phyloP scores from a whole-genome alignment of 1,140 invertebrate species.

The Oreohelix idahoensis region DNA sequence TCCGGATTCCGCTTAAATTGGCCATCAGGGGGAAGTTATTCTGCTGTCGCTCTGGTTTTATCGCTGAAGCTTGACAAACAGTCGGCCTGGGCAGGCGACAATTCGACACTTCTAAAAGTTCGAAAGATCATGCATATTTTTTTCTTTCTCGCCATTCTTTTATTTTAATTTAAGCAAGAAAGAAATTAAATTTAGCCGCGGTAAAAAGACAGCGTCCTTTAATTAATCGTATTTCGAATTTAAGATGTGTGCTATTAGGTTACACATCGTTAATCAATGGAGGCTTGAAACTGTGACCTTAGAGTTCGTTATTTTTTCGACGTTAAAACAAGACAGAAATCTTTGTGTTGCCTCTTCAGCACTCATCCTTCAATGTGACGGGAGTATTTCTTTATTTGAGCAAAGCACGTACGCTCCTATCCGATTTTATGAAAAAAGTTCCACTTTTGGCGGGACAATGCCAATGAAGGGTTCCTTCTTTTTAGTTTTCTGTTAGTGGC shows the following conservation, averaged over 20 bases:
- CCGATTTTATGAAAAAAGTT: too few species aligned
- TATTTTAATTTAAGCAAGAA: background rate
- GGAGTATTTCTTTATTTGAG: too few species aligned
- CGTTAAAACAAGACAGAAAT: too few species aligned
- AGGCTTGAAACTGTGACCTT: constrained; percentile 88
- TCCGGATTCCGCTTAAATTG: constrained; percentile 11
- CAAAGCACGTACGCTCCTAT: too few species aligned
- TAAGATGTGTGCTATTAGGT: constrained; percentile 16
- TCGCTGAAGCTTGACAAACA: background rate
- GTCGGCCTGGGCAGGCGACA: background rate
- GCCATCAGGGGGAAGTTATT: constrained; percentile 18
- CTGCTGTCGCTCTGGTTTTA: background rate
- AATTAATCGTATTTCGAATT: background rate
- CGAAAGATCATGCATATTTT: background rate
- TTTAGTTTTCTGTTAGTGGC: too few species aligned
- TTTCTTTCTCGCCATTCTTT: constrained; percentile 1
- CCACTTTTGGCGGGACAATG: too few species aligned
- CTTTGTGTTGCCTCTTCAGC: too few species aligned
- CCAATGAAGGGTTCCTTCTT: too few species aligned
- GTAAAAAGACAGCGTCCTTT: background rate
- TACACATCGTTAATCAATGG: background rate
- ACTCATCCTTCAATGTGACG: too few species aligned
- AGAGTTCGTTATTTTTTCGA: constrained; percentile 71
- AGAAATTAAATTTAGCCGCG: constrained; percentile 7
- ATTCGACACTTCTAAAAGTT: background rate